Evolutionary conservation across 2,113 vertebrate species (phyloP).

Genomic region (Suricata suricatta): DNA sequence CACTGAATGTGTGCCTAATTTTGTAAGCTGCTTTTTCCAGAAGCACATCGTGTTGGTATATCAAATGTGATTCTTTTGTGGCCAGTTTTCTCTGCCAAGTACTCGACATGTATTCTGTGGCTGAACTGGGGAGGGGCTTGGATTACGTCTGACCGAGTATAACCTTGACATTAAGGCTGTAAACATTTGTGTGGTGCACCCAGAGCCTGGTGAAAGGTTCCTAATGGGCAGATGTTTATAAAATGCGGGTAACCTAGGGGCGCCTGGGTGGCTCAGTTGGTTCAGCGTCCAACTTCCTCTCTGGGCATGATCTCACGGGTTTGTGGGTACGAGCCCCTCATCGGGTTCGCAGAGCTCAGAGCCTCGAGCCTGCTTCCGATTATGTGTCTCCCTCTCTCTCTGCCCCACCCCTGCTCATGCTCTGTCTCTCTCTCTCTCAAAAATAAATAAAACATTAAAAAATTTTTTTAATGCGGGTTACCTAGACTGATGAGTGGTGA

Average conservation of each 20-base stretch:
- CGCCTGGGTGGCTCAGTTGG: too few species aligned
- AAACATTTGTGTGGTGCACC: not conserved
- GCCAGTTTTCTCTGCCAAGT: not conserved
- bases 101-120: not conserved
- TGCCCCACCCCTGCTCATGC: too few species aligned
- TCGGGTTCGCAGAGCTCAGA: too few species aligned
- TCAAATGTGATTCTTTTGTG: not conserved
- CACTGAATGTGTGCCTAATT: constrained; percentile 36
- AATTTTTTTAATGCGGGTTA: too few species aligned
- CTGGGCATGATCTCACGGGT: too few species aligned
- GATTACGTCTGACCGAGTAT: not conserved
- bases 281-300: too few species aligned
- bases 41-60: not conserved
- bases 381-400: too few species aligned
- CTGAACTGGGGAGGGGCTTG: not conserved
- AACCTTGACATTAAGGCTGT: not conserved
- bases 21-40: constrained; percentile 36
- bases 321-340: too few species aligned
- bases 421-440: too few species aligned
- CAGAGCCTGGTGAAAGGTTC: not conserved
- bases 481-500: not conserved
- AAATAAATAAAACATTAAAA: too few species aligned
- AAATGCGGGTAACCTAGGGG: not conserved
- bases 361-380: too few species aligned
- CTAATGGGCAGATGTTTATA: not conserved